These are phyloP conservation scores for Mythimna impura DNA, from an alignment of 2,888 invertebrate genomes.

Conservation along the genomic window DNA sequence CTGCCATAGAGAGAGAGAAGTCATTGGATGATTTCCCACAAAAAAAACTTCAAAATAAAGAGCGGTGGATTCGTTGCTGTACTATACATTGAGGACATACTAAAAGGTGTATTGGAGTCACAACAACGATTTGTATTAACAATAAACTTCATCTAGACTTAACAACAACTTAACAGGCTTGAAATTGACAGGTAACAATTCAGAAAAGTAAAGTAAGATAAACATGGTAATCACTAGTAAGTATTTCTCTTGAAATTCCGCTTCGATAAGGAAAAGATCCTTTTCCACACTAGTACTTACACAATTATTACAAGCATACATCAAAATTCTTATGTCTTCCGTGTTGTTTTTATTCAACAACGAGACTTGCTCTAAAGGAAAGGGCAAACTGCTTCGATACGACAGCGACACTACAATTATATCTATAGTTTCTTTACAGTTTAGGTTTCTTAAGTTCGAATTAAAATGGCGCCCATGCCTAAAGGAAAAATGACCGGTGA, in stretches of 20 bases:
- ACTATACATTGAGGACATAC: neutral
- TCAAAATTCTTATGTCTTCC: conserved; percentile 26
- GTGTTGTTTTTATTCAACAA: neutral
- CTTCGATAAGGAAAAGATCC: conserved; percentile 22
- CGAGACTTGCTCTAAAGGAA: conserved; percentile 9
- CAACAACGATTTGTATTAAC: neutral
- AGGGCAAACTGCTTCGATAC: conserved; percentile 26
- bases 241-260: conserved; percentile 14
- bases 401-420: conserved; percentile 16
- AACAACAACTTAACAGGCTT: too few species aligned
- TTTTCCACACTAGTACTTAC: neutral
- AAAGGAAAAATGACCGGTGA: conserved; percentile 2
- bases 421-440: neutral
- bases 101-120: neutral
- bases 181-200: neutral
- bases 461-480: conserved; percentile 24
- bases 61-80: neutral
- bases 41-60: conserved; percentile 1
- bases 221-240: neutral
- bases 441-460: conserved; percentile 1
- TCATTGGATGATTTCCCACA: too few species aligned
- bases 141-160: too few species aligned
- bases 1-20: too few species aligned
- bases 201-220: neutral
- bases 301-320: neutral